Evolutionary conservation across 2,888 invertebrate genomes (phyloP).

Genomic region (Ectropis crepuscularia): DNA sequence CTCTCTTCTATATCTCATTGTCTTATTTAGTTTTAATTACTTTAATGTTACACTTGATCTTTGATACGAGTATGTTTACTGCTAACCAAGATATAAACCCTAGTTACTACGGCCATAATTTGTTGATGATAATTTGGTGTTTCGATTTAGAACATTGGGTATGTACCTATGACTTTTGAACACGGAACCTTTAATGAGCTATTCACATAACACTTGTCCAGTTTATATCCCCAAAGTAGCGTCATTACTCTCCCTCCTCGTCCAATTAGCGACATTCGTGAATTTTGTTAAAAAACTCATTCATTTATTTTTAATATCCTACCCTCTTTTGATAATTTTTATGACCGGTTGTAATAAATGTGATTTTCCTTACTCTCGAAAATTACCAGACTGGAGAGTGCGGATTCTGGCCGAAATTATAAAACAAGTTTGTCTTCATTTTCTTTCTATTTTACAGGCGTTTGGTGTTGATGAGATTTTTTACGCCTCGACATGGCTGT

Average conservation of each 20-base stretch:
- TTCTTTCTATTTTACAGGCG: constrained; percentile 50
- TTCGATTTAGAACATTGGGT: too few relatives aligned
- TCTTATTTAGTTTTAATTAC: too few relatives aligned
- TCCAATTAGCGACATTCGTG: constrained; percentile 59
- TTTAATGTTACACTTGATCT: too few relatives aligned
- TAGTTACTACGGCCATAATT: too few relatives aligned
- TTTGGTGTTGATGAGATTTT: constrained; percentile 32
- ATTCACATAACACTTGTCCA: background rate
- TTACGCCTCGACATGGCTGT: constrained; percentile 23
- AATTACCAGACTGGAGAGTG: constrained; percentile 60
- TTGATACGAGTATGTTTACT: too few relatives aligned
- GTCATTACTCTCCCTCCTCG: constrained; percentile 53
- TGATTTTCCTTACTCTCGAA: constrained; percentile 60
- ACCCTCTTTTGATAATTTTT: constrained; percentile 53
- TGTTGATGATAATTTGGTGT: too few relatives aligned
- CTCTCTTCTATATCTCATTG: too few relatives aligned
- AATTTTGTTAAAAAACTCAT: constrained; percentile 54
- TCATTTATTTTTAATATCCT: constrained; percentile 61
- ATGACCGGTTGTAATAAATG: constrained; percentile 60
- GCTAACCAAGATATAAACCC: too few relatives aligned
- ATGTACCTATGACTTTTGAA: too few relatives aligned
- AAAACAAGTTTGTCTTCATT: constrained; percentile 66
- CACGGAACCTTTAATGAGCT: too few relatives aligned
- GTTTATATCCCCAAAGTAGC: constrained; percentile 38
- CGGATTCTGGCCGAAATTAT: constrained; percentile 59